Percentiles rank a stretch among this genome's conserved stretches.
Conservation (phyloP, 2,113 vertebrate genomes). For the Peromyscus leucopus region DNA sequence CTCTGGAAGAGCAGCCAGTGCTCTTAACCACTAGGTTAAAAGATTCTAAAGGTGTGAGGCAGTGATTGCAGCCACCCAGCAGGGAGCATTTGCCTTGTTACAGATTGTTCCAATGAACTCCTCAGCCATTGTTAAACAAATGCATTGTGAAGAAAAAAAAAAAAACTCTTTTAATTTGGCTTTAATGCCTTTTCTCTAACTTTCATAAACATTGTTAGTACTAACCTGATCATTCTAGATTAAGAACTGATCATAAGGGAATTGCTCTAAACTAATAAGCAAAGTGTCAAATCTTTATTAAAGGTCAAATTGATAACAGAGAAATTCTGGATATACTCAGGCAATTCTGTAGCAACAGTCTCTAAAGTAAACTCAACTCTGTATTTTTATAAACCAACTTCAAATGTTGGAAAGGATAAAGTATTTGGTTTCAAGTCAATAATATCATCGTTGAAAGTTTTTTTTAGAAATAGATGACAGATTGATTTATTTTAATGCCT, state of each 20-base stretch:
- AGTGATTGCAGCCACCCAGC: background rate
- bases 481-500: conserved; percentile 37
- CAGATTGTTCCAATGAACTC: background rate
- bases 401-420: background rate
- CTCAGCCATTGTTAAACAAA: background rate
- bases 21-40: background rate
- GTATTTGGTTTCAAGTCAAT: conserved; percentile 40
- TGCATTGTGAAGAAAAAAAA: background rate
- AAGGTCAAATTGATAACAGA: conserved; percentile 5
- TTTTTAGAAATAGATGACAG: conserved; percentile 48
- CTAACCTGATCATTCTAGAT: conserved; percentile 9
- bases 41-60: background rate
- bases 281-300: background rate
- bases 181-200: conserved; percentile 44
- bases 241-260: conserved; percentile 28
- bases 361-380: conserved; percentile 19
- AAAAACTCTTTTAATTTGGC: background rate
- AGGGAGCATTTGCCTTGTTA: background rate
- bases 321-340: background rate
- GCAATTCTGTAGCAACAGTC: background rate
- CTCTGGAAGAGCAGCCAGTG: too few species aligned
- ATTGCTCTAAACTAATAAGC: background rate
- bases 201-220: conserved; percentile 45
- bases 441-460: background rate
- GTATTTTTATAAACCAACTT: conserved; percentile 51